Percentiles rank a stretch among this genome's conserved stretches.
Evolutionary conservation across 2,113 vertebrate genomes (phyloP).

Genomic region (Crotophaga sulcirostris): DNA sequence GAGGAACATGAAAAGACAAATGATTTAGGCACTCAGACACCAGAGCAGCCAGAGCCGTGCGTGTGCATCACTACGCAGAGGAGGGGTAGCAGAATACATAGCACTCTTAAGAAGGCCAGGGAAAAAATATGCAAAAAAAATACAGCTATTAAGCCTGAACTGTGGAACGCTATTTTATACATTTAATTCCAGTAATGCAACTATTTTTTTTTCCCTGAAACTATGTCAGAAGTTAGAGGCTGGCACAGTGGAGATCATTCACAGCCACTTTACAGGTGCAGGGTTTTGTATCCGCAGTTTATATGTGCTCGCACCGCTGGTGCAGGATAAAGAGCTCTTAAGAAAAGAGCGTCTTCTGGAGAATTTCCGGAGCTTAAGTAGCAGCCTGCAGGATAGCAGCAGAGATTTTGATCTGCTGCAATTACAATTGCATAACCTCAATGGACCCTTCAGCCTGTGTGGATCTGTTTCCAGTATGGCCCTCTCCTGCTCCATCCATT

Average conservation of each 20-base stretch:
- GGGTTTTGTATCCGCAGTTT: background rate
- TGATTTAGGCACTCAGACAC: constrained; percentile 29
- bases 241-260: background rate
- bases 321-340: background rate
- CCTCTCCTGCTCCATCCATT: background rate
- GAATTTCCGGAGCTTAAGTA: background rate
- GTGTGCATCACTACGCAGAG: background rate
- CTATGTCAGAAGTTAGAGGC: background rate
- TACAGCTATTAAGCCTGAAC: background rate
- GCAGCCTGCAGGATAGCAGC: background rate
- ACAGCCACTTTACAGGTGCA: background rate
- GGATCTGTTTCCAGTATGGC: background rate
- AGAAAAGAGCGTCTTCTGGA: background rate
- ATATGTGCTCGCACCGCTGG: background rate
- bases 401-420: background rate
- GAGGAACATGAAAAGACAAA: constrained; percentile 55
- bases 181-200: background rate
- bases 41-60: background rate
- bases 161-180: background rate
- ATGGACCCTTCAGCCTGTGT: background rate
- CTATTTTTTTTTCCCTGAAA: background rate
- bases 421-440: background rate
- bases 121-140: background rate
- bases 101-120: background rate
- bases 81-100: accelerated